These are phyloP conservation scores for Sebastes steindachneri DNA, from an alignment of 2,797 vertebrate genomes.

Conservation along the genomic window DNA sequence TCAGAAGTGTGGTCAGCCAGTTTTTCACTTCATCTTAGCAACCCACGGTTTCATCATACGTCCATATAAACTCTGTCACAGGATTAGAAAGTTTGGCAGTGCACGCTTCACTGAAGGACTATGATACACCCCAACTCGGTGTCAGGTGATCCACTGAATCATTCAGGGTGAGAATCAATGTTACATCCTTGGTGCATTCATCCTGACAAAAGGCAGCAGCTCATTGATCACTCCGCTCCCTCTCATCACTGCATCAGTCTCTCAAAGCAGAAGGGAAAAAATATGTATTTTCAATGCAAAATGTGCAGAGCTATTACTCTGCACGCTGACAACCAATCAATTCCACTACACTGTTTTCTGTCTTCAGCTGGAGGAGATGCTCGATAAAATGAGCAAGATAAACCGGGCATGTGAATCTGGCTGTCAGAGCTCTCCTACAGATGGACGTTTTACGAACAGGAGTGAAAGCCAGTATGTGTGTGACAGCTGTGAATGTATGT, in stretches of 20 bases:
- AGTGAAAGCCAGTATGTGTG: slow-evolving; percentile 31
- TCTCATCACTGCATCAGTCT: slow-evolving; percentile 59
- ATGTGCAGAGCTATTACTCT: slow-evolving; percentile 66
- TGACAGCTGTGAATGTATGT: slow-evolving; percentile 28
- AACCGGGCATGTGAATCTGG: slow-evolving; percentile 53
- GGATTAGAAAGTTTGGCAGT: slow-evolving; percentile 3
- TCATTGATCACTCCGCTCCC: slow-evolving; percentile 67
- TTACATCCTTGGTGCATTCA: slow-evolving; percentile 40
- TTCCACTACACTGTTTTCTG: slow-evolving; percentile 67
- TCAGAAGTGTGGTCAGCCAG: slow-evolving; percentile 10
- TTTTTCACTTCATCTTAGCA: not conserved
- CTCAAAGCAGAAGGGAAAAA: slow-evolving; percentile 38
- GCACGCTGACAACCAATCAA: slow-evolving; percentile 75
- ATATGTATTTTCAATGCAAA: slow-evolving; percentile 69
- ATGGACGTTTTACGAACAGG: slow-evolving; percentile 55
- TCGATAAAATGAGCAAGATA: slow-evolving; percentile 65
- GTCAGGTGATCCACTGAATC: slow-evolving; percentile 50
- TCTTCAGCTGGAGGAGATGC: slow-evolving; percentile 54
- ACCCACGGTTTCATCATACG: slow-evolving; percentile 15
- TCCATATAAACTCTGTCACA: not conserved
- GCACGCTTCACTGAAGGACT: not conserved
- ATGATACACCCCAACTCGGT: slow-evolving; percentile 5
- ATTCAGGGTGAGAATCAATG: slow-evolving; percentile 46
- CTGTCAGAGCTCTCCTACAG: slow-evolving; percentile 43
- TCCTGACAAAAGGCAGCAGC: slow-evolving; percentile 47